A percentile compares a stretch with the other conserved stretches of the same genome.
Conservation (phyloP, 2,888 invertebrate species). For the Pterobdella sp. region DNA sequence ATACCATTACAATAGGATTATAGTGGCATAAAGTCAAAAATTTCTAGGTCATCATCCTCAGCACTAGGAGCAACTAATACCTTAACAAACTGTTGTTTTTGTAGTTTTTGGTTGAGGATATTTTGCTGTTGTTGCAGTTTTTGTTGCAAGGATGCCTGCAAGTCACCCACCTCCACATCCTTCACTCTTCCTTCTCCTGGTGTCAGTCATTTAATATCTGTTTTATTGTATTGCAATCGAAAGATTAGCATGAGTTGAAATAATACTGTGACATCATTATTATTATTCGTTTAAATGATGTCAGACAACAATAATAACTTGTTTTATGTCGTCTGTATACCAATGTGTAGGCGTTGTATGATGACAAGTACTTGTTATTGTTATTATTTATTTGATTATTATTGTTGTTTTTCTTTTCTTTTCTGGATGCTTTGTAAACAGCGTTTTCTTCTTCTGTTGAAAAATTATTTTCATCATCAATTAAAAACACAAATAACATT, state of each 20-base stretch:
- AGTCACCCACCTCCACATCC: not conserved
- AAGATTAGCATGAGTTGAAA: not conserved
- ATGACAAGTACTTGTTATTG: not conserved
- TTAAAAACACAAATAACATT: not conserved
- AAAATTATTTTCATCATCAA: not conserved
- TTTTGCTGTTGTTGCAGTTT: not conserved
- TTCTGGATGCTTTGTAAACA: not conserved
- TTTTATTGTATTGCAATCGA: not conserved
- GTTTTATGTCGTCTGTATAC: not conserved
- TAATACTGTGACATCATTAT: not conserved
- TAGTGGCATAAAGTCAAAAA: too few species aligned
- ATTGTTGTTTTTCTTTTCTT: not conserved
- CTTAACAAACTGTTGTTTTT: not conserved
- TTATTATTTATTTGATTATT: not conserved
- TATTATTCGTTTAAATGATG: not conserved
- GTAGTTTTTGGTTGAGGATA: not conserved
- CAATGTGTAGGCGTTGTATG: not conserved
- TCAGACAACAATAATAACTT: not conserved
- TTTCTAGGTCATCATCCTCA: too few species aligned
- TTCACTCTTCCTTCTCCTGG: not conserved
- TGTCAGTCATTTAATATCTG: not conserved
- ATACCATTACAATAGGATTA: too few species aligned
- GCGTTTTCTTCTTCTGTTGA: not conserved
- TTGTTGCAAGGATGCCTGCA: not conserved
- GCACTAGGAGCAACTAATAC: not conserved